Percentiles rank a stretch among this genome's conserved stretches.
Conservation (phyloP, 2,888 invertebrate species). For the Harpagoxenus sublaevis region DNA sequence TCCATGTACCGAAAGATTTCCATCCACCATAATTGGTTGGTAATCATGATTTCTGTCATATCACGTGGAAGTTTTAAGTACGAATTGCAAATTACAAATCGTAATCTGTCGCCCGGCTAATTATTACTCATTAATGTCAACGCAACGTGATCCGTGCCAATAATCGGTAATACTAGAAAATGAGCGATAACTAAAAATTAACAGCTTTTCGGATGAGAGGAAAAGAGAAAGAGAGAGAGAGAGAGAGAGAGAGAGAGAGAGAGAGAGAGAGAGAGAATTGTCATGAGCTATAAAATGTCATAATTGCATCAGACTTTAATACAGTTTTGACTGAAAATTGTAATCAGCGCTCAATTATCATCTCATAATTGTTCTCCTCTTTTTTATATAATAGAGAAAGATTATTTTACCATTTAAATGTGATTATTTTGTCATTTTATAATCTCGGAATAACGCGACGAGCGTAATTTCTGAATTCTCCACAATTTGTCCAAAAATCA, state of each 20-base stretch:
- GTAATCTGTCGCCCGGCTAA: slow-evolving; percentile 33
- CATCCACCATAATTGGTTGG: slow-evolving; percentile 37
- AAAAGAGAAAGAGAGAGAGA: background rate
- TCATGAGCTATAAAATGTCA: background rate
- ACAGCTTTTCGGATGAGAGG: background rate
- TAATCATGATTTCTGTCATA: slow-evolving; percentile 40
- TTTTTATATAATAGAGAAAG: background rate
- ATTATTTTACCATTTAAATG: background rate
- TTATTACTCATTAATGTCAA: slow-evolving; percentile 42
- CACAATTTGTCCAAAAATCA: background rate
- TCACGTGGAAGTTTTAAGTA: slow-evolving; percentile 38
- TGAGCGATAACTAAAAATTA: slow-evolving; percentile 18
- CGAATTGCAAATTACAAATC: slow-evolving; percentile 40
- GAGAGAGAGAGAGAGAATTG: background rate
- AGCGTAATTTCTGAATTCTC: background rate
- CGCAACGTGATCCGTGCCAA: background rate
- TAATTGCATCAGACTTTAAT: background rate
- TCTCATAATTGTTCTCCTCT: background rate
- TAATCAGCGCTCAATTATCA: background rate
- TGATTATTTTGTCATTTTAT: background rate
- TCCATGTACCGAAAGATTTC: slow-evolving; percentile 33
- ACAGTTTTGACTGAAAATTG: background rate
- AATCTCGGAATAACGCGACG: background rate
- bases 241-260: background rate
- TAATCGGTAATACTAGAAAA: slow-evolving; percentile 15